Conservation (phyloP, 2,797 vertebrate species). For the Bradypus variegatus region DNA sequence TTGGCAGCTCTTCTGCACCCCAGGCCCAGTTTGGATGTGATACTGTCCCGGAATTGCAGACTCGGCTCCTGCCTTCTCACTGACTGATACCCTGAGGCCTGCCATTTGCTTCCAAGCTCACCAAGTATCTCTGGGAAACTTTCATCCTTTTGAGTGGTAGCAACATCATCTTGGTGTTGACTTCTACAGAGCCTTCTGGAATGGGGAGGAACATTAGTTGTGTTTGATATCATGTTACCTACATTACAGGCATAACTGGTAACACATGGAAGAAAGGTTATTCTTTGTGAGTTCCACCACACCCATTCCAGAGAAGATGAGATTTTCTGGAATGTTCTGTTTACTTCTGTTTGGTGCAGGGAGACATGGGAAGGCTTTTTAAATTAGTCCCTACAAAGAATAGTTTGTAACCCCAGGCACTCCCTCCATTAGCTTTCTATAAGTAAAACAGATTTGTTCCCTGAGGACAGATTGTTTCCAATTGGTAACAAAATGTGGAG, state of each 20-base stretch:
- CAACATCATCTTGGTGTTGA: neutral
- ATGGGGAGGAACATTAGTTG: neutral
- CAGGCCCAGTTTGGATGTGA: neutral
- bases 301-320: neutral
- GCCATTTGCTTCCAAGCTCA: neutral
- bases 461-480: conserved; percentile 60
- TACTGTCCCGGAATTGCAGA: too few species aligned
- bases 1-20: neutral
- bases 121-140: neutral
- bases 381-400: conserved; percentile 39
- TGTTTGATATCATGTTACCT: neutral
- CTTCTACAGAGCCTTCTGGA: neutral
- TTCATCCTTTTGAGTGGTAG: neutral
- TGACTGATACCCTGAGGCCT: neutral
- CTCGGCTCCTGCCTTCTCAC: neutral
- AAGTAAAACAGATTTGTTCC: conserved; percentile 57
- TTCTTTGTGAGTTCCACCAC: neutral
- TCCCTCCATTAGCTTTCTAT: conserved; percentile 45
- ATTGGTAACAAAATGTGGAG: conserved; percentile 60
- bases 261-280: neutral
- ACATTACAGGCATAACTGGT: neutral
- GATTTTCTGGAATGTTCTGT: conserved; percentile 40
- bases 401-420: conserved; percentile 46
- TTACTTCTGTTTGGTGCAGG: conserved; percentile 27
- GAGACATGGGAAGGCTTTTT: conserved; percentile 40